These are phyloP conservation scores for Spinibarbus caldwelli DNA, from an alignment of 2,797 vertebrate genomes.

Conservation along the genomic window DNA sequence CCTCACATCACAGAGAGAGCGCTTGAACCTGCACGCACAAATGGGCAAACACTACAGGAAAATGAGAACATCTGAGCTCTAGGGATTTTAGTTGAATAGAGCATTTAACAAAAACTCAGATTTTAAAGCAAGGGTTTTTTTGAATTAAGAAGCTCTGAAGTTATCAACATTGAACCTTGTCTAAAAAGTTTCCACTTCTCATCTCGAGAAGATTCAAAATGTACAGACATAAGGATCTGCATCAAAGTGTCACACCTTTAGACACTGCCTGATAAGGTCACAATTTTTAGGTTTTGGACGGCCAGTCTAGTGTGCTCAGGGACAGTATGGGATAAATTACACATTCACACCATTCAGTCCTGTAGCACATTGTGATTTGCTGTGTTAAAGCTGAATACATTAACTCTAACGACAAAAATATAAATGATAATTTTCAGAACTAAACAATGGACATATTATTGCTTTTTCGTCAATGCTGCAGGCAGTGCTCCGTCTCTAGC, in stretches of 20 bases:
- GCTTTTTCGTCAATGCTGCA: no score
- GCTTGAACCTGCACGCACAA: slow-evolving; percentile 22
- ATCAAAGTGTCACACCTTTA: not conserved
- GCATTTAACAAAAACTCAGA: not conserved
- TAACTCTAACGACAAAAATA: no score
- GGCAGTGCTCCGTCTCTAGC: no score
- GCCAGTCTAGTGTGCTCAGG: not conserved
- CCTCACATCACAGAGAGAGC: slow-evolving; percentile 7
- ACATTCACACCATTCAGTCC: no score
- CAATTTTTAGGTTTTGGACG: not conserved
- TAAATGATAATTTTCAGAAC: no score
- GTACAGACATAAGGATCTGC: not conserved
- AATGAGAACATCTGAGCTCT: slow-evolving; percentile 2
- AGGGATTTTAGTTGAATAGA: slow-evolving; percentile 21
- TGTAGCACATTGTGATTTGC: no score
- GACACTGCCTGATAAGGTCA: not conserved
- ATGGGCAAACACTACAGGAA: slow-evolving; percentile 38
- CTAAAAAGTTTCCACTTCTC: not conserved
- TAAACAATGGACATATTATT: no score
- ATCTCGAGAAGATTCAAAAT: slow-evolving; percentile 1
- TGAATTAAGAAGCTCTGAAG: not conserved
- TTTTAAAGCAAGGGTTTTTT: slow-evolving; percentile 4
- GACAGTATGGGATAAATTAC: not conserved
- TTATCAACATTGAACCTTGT: not conserved
- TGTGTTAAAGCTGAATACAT: no score